Percentiles rank a stretch among this genome's conserved stretches.
Evolutionary conservation across 1,140 invertebrate species (phyloP).

Genomic region (Trachymyrmex cornetzi): DNA sequence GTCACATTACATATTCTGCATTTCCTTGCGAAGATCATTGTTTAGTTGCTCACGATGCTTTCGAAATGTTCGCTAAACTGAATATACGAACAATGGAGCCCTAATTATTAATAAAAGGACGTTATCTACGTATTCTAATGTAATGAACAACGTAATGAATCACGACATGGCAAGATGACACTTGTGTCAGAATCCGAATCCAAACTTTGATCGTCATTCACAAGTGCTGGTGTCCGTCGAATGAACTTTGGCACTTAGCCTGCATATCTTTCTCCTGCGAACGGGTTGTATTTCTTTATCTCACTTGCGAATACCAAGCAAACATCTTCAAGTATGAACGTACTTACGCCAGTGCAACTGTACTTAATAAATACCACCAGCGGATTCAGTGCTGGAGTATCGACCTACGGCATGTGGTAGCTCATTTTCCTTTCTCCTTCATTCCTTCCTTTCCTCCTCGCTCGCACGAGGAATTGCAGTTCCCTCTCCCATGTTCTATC

Average conservation of each 20-base stretch:
- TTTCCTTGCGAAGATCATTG: neutral
- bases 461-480: constrained; percentile 23
- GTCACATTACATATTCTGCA: neutral
- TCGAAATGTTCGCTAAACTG: neutral
- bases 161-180: neutral
- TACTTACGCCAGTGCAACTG: constrained; percentile 70
- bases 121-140: neutral
- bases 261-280: neutral
- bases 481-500: constrained; percentile 42
- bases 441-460: constrained; percentile 42
- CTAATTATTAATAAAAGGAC: neutral
- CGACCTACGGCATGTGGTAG: constrained; percentile 78
- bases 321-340: constrained; percentile 32
- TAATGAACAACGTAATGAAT: constrained; percentile 22
- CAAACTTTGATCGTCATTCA: constrained; percentile 68
- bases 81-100: neutral
- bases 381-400: constrained; percentile 79
- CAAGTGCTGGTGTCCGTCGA: constrained; percentile 30
- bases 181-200: constrained; percentile 39
- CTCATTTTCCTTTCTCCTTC: constrained; percentile 71
- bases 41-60: neutral
- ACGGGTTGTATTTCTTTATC: neutral
- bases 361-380: constrained; percentile 59
- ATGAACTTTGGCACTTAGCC: constrained; percentile 1
- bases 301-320: neutral